Percentiles rank a stretch among this genome's conserved stretches.
Conservation (phyloP, 2,888 invertebrate species). For the Hemicrepidius hirtus region DNA sequence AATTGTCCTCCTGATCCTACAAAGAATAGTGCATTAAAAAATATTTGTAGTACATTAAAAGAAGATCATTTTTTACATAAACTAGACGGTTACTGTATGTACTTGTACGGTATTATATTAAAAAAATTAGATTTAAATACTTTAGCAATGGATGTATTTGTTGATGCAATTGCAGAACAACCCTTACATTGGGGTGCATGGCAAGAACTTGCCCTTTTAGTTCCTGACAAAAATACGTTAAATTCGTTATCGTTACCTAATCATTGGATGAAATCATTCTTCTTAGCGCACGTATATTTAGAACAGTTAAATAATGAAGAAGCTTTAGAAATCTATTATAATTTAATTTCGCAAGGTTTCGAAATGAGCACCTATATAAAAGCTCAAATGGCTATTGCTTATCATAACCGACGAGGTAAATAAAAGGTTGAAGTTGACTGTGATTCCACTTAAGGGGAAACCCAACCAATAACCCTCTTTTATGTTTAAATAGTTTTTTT, state of each 20-base stretch:
- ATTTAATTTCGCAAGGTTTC: slow-evolving; percentile 86
- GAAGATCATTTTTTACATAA: slow-evolving; percentile 76
- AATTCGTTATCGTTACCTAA: slow-evolving; percentile 81
- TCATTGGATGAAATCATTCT: slow-evolving; percentile 97
- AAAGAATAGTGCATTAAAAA: slow-evolving; percentile 74
- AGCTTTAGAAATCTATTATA: slow-evolving; percentile 88
- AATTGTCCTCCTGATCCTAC: slow-evolving; percentile 77
- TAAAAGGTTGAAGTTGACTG: too few relatives aligned
- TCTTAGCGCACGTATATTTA: slow-evolving; percentile 91
- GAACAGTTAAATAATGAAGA: slow-evolving; percentile 94
- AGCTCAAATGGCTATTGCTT: slow-evolving; percentile 93
- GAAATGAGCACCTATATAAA: slow-evolving; percentile 91
- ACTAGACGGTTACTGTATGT: slow-evolving; percentile 91
- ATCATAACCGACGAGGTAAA: slow-evolving; percentile 93
- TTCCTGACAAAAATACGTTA: slow-evolving; percentile 82
- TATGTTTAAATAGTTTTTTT: neutral
- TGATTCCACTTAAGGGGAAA: too few relatives aligned
- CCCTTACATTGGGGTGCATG: slow-evolving; percentile 97
- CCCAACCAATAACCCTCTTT: neutral
- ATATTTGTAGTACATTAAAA: slow-evolving; percentile 76
- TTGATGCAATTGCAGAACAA: slow-evolving; percentile 84
- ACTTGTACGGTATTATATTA: slow-evolving; percentile 92
- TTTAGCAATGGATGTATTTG: slow-evolving; percentile 86
- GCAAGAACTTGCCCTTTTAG: slow-evolving; percentile 91
- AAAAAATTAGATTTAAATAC: slow-evolving; percentile 88